Evolutionary conservation across 1,140 invertebrate genomes (phyloP), one percentile per base, ranked within the genome.

Genomic region (Drosophila baimaii): DNA sequence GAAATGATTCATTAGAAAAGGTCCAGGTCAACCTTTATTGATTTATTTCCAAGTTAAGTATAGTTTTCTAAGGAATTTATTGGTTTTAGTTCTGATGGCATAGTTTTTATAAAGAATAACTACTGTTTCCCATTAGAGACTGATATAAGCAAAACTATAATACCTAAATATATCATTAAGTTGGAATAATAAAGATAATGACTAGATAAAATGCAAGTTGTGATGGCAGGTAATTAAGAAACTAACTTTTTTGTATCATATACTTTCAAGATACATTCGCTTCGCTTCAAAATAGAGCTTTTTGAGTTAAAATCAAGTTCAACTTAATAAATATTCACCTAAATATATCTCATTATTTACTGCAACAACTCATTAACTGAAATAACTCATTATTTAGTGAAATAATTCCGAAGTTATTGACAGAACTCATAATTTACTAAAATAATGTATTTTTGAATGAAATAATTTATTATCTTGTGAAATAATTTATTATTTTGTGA

Each of bases 311-410:
- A 31, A 0, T 6, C 0, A 29, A 51, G 2, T 3, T 0, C 13
- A 0, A 29, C 0, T 10, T 19, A 5, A 1, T 19, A 2, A 0
- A 12, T 19, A 17, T 7, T 12, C 5, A 1, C 1, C 2, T 17
- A 9, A n/a, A n/a, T n/a, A n/a, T n/a, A n/a, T n/a, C n/a, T n/a
- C n/a, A n/a, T n/a, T n/a, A n/a, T n/a, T n/a, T n/a, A n/a, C n/a
- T n/a, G n/a, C n/a, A n/a, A n/a, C n/a, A n/a, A n/a, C n/a, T n/a
- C n/a, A n/a, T n/a, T n/a, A n/a, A n/a, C n/a, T n/a, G n/a, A n/a
- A n/a, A n/a, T n/a, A n/a, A n/a, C n/a, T n/a, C n/a, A n/a, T n/a
- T n/a, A n/a, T n/a, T n/a, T n/a, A n/a, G n/a, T n/a, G n/a, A n/a
- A n/a, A n/a, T n/a, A n/a, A n/a, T n/a, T n/a, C n/a, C n/a, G n/a